Conservation (phyloP, 2,113 vertebrate genomes). For the Trochalopteron elliotii region DNA sequence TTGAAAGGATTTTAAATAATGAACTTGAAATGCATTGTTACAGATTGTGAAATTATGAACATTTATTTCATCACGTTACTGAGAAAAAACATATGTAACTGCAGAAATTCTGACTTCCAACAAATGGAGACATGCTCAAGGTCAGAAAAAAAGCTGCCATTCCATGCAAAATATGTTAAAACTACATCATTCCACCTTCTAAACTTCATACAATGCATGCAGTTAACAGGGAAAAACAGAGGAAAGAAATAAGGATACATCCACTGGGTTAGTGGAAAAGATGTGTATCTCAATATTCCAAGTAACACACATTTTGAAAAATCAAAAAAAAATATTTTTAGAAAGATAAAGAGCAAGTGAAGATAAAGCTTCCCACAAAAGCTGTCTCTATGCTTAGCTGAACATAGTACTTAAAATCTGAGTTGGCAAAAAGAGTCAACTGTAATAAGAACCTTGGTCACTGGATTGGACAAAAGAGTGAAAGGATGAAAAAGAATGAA, state of each 20-base stretch:
- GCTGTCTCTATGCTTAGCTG: neutral
- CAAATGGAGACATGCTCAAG: neutral
- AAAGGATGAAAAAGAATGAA: neutral
- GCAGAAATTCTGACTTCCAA: neutral
- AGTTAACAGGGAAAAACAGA: neutral
- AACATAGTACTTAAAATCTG: neutral
- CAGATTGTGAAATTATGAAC: neutral
- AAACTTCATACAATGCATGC: neutral
- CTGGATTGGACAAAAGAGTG: neutral
- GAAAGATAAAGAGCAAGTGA: neutral
- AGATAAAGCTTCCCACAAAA: neutral
- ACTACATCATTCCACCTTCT: neutral
- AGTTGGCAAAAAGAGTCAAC: neutral
- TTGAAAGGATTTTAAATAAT: neutral
- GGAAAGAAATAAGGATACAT: neutral
- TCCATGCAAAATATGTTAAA: neutral
- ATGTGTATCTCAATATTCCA: neutral
- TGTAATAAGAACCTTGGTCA: neutral
- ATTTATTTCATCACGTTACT: neutral
- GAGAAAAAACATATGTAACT: neutral
- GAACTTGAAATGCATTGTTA: neutral
- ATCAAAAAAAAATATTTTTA: neutral
- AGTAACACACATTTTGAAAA: neutral
- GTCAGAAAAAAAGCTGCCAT: neutral
- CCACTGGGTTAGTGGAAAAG: neutral